Evolutionary conservation across 2,113 vertebrate species (phyloP).

Genomic region (Corythaeola cristata): DNA sequence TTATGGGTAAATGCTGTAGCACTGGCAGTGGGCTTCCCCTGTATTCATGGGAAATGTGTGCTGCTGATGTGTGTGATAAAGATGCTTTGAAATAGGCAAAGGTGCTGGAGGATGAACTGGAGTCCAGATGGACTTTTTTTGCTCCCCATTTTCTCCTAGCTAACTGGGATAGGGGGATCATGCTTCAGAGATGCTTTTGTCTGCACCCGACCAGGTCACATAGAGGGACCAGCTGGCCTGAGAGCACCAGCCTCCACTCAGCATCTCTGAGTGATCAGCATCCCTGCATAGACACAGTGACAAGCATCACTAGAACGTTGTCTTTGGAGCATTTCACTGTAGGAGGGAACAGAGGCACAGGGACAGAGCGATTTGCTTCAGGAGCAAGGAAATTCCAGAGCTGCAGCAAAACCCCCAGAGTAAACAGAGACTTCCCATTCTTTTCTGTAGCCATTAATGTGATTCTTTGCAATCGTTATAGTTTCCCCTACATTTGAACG

Average conservation of each 20-base stretch:
- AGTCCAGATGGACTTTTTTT: background rate
- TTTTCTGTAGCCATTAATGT: background rate
- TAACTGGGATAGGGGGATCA: accelerated
- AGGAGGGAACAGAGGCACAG: accelerated
- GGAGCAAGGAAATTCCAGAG: background rate
- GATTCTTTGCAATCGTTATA: background rate
- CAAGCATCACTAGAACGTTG: background rate
- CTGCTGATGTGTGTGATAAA: background rate
- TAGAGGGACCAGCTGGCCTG: accelerated
- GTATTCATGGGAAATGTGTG: accelerated
- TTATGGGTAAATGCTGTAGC: background rate
- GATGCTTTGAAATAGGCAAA: background rate
- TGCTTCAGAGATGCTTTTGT: background rate
- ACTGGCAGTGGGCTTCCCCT: accelerated
- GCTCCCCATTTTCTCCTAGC: background rate
- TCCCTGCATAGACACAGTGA: too few species aligned
- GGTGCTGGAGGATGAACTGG: background rate
- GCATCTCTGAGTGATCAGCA: background rate
- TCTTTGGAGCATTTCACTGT: background rate
- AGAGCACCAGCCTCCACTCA: background rate
- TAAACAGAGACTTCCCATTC: background rate
- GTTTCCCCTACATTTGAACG: background rate
- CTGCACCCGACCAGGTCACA: too few species aligned
- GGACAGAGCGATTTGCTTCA: accelerated
- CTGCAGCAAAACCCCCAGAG: background rate